Evolutionary conservation across 2,888 invertebrate genomes (phyloP).

Genomic region (Belgica antarctica): DNA sequence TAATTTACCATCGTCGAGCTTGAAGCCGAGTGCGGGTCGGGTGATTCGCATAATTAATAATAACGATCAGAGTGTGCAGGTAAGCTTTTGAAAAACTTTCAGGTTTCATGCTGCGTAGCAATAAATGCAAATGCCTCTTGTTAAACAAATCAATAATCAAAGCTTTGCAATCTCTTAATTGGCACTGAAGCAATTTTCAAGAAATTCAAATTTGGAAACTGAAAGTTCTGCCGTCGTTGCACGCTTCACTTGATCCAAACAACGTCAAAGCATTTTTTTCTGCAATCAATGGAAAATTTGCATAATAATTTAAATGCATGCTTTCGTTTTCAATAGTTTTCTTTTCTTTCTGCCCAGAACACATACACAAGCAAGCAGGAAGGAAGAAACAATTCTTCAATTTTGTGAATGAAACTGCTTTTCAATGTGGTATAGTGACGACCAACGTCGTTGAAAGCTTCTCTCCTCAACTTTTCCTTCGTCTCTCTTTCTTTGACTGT

Average conservation of each 20-base stretch:
- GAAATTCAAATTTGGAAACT: too few relatives aligned
- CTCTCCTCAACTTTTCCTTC: too few relatives aligned
- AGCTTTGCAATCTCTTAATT: background rate
- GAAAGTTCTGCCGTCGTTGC: too few relatives aligned
- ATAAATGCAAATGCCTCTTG: background rate
- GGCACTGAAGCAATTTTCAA: background rate
- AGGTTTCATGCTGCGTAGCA: background rate
- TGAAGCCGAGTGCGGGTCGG: slow-evolving; percentile 77
- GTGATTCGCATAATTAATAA: slow-evolving; percentile 93
- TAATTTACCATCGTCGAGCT: slow-evolving; percentile 63
- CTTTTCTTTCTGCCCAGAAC: background rate
- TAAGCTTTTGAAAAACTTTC: slow-evolving; percentile 51
- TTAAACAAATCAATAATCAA: background rate
- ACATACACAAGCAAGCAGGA: background rate
- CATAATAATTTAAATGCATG: slow-evolving; percentile 42
- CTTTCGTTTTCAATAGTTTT: slow-evolving; percentile 39
- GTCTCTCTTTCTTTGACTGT: too few relatives aligned
- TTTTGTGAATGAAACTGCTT: slow-evolving; percentile 5
- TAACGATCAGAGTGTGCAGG: slow-evolving; percentile 87
- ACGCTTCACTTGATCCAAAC: too few relatives aligned
- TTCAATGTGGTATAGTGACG: too few relatives aligned
- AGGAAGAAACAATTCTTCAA: background rate
- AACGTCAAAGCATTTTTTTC: slow-evolving; percentile 22
- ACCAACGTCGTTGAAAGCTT: too few relatives aligned
- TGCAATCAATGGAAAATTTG: slow-evolving; percentile 42